Evolutionary conservation across 1,140 invertebrate genomes (phyloP).

Genomic region (Drosophila parabipectinata): DNA sequence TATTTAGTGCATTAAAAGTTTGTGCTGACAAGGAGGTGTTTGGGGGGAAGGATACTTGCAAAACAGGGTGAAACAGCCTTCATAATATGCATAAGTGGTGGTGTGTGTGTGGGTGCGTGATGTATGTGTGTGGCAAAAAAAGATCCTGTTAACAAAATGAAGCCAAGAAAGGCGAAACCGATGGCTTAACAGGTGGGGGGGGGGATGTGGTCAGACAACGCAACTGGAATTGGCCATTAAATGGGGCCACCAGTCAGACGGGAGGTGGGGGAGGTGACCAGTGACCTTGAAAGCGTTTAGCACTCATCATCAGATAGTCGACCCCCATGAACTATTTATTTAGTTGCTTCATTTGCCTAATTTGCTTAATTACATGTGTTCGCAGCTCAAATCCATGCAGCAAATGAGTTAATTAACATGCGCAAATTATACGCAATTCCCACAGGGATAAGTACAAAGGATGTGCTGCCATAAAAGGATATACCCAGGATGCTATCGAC

Average conservation of each 20-base stretch:
- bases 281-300: constrained; percentile 42
- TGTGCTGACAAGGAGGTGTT: not conserved
- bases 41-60: not conserved
- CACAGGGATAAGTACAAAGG: constrained; percentile 39
- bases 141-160: not conserved
- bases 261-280: not conserved
- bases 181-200: not conserved
- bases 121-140: constrained; percentile 18
- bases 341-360: constrained; percentile 69
- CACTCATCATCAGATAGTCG: not conserved
- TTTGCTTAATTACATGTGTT: constrained; percentile 72
- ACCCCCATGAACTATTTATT: constrained; percentile 54
- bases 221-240: constrained; percentile 7
- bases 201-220: not conserved
- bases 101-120: constrained; percentile 17
- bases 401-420: constrained; percentile 75
- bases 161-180: not conserved
- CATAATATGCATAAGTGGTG: not conserved
- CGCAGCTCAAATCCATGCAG: constrained; percentile 48
- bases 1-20: constrained; percentile 57
- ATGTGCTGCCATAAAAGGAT: not conserved
- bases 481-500: not conserved
- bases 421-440: constrained; percentile 73
- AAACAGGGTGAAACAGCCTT: not conserved
- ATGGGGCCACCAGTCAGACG: not conserved